Evolutionary conservation across 2,113 vertebrate genomes (phyloP), one percentile per base, ranked within the genome.

Genomic region (Dolichallabes microphthalmus): DNA sequence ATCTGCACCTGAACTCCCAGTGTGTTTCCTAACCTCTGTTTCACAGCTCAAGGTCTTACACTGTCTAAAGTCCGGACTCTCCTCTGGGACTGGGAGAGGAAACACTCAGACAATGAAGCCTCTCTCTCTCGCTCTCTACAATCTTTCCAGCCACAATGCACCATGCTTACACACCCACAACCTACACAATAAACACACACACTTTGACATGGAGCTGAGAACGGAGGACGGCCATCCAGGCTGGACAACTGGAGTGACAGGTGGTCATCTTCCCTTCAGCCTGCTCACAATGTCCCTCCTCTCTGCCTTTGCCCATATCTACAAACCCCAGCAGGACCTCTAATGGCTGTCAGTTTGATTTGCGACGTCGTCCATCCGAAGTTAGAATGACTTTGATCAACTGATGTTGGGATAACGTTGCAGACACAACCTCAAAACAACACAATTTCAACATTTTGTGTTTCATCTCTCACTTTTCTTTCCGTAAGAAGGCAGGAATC

Each of bases 161-260:
- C 32, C 64, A 77, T 45, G 66, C 25, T 73, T 22, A 10, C 63
- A 87, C 88, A 85, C 87, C 82, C 69, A 78, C 87, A 82, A 69
- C 77, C 66, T 82, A 82, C 75, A 86, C 35, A 52, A 75, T 35
- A 83, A 81, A 83, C 83, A 86, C 53, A 80, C 73, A 87, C 64
- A 35, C 71, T 92, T 90, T 89, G 89, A 90, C 89, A 89, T 90
- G 92, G 91, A 92, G 92, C 76, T 74, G 75, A 77, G 45, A 64
- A 74, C 61, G 89, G 91, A 91, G 88, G 88, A 91, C 91, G 90
- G 91, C 90, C 91, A 91, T 93, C 90, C 91, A 93, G 91, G 92
- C 92, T 90, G 91, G 91, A 91, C 92, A 93, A 93, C 91, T 93
- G 91, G 92, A 93, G 89, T 92, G 92, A 91, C 94, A 94, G 92